Evolutionary conservation across 37 sponge, comb jelly and placozoan species (phyloP).

Genomic region (Hexactinellida sp.): DNA sequence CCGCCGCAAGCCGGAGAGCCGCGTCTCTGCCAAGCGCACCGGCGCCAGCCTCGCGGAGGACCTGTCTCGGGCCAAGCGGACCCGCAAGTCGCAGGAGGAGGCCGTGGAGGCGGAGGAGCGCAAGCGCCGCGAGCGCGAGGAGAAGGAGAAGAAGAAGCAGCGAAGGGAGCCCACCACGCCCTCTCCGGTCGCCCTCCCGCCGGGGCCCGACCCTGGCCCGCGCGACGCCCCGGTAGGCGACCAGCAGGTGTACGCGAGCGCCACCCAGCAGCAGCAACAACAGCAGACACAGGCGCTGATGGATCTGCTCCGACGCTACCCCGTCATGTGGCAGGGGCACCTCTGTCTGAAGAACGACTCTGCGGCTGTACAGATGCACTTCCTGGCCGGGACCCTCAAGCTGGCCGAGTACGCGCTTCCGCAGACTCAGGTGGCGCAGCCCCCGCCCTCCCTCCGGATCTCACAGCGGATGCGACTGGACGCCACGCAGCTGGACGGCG

Average conservation of each 20-base stretch:
- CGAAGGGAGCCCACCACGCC: not conserved
- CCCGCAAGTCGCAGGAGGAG: not conserved
- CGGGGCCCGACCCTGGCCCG: not conserved
- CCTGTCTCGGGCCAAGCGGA: not conserved
- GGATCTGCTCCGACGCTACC: constrained; percentile 54
- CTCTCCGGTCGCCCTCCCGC: not conserved
- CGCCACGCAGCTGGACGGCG: constrained; percentile 77
- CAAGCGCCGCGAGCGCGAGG: not conserved
- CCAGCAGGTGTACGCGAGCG: constrained; percentile 14
- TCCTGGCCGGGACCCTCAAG: constrained; percentile 55
- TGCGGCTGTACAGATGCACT: constrained; percentile 89
- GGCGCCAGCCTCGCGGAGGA: not conserved
- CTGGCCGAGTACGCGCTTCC: constrained; percentile 70
- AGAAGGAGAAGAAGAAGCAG: not conserved
- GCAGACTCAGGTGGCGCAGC: constrained; percentile 17
- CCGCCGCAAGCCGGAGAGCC: not conserved
- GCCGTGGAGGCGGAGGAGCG: not conserved
- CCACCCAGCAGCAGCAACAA: not conserved
- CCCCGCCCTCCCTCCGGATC: constrained; percentile 52
- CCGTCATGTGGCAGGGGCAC: constrained; percentile 95
- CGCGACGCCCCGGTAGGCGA: not conserved
- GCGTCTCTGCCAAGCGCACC: not conserved
- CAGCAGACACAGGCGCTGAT: constrained; percentile 21
- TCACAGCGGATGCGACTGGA: constrained; percentile 89
- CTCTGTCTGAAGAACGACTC: constrained; percentile 88